Base-by-base conservation (phyloP, 2,797 vertebrate species). In the Amblyraja radiata region DNA sequence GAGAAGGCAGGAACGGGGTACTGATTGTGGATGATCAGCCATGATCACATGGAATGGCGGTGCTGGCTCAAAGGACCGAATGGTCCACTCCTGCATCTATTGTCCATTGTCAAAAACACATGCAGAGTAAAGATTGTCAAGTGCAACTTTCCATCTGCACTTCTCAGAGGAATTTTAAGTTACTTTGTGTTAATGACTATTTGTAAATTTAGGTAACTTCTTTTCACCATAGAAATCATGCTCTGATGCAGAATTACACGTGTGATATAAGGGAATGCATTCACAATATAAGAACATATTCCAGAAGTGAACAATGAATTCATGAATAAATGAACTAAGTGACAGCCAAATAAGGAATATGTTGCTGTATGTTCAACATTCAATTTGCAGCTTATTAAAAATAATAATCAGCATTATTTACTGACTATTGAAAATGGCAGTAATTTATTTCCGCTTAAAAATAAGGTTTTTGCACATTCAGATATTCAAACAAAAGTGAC, bases 271-370 rank as follows among this genome's bases (percentile, higher is more conserved):
- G 39, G 46, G 11, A 90, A 90, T 71, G 39, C 90, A 91, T 54
- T 91, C 21, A 46, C 36, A 73, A 73, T 23, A 39, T 11, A 74
- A 39, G 39, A 54, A 86, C 46, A 76, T 54, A 76, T 92, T 92
- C 71, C 90, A 92, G 14, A 92, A 92, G 71, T 92, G 39, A 46
- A 76, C 39, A 92, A 92, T 76, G 21, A 74, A 92, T 23, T 92
- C 71, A 92, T 92, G 71, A 92, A 13, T 46, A 28, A 76, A 39
- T 46, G 8, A 28, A n/a, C 23, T 39, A 74, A 21, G 36, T n/a
- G 11, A 91, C 3, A 73, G n/a, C 73, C 39, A 54, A 11, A 74
- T 25, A 16, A n/a, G 3, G 39, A 46, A 92, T 74, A 54, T 16
- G 11, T 74, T 28, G 90, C 74, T 23, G n/a, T 16, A 28, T 46